Percentiles rank a stretch among this genome's conserved stretches.
These are phyloP conservation scores for Sorex fumeus DNA, from an alignment of 2,113 vertebrate genomes.

Conservation along the genomic window DNA sequence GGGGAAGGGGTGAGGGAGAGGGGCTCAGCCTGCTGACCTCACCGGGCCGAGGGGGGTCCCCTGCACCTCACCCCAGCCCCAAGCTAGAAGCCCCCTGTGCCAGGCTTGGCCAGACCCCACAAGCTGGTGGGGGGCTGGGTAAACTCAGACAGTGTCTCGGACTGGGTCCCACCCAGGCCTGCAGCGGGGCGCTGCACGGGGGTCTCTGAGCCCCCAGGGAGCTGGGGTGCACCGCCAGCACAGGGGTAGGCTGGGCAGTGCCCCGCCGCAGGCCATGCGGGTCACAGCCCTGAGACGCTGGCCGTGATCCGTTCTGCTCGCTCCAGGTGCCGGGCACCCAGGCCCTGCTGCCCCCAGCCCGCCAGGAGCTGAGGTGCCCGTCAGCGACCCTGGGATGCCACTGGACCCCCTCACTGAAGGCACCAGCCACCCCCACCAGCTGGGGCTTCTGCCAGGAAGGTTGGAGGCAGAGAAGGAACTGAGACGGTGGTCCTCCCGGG, in stretches of 20 bases:
- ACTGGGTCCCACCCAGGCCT: conserved; percentile 90
- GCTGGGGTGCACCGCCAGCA: conserved; percentile 92
- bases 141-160: conserved; percentile 61
- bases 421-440: conserved; percentile 74
- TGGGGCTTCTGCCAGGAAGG: conserved; percentile 79
- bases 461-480: conserved; percentile 80
- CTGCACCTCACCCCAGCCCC: conserved; percentile 75
- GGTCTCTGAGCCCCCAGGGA: conserved; percentile 91
- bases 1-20: conserved; percentile 80
- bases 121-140: conserved; percentile 79
- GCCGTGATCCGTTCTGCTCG: conserved; percentile 94
- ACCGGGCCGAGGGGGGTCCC: conserved; percentile 51
- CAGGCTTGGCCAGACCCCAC: conserved; percentile 18
- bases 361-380: conserved; percentile 51
- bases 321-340: conserved; percentile 86
- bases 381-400: conserved; percentile 64
- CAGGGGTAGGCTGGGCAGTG: conserved; percentile 93
- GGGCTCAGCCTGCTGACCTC: conserved; percentile 74
- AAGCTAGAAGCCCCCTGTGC: conserved; percentile 59
- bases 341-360: conserved; percentile 78
- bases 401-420: conserved; percentile 77
- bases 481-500: conserved; percentile 50
- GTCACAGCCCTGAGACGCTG: conserved; percentile 97
- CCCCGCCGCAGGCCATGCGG: conserved; percentile 94
- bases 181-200: conserved; percentile 93